Base-by-base conservation (phyloP, 2,113 vertebrate genomes). In the Budorcas taxicolor region DNA sequence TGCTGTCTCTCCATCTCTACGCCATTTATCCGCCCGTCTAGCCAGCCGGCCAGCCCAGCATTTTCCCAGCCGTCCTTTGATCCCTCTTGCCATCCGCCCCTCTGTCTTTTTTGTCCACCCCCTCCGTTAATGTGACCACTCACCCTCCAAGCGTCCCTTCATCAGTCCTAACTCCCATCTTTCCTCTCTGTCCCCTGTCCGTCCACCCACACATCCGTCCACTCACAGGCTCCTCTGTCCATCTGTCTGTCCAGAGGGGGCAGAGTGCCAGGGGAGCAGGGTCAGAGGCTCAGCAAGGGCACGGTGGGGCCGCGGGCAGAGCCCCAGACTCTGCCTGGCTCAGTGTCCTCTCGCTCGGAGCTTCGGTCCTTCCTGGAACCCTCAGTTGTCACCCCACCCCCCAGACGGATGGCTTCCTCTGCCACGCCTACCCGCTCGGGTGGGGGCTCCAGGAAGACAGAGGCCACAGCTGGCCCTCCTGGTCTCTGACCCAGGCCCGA, bases 1-100 rank as follows among this genome's bases (percentile, higher is more conserved):
- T 0, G 6, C 33, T 0, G 0, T 40, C 43, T 15, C 25, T 12
- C 25, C 16, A 7, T 29, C 52, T 9, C 4, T 9, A 1, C 2
- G 0, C 29, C 16, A 3, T 27, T 36, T 33, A n/a, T 14, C 40
- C 16, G 0, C 29, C 76, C 6, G 4, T 17, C 76, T 27, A 76
- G 23, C 40, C 76, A 5, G 78, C 31, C 5, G 10, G 80, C 80
- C 80, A 52, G 47, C 47, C 47, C 17, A 19, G 80, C 10, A 13
- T 2, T 2, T 33, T 5, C 4, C 25, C 45, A 62, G 6, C 27
- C 1, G 0, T 13, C 47, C 47, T 52, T n/a, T 11, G 11, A 7
- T 21, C 40, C 27, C 3, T 10, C 67, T 31, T 17, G 60, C 12
- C 19, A 3, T 12, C 83, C 2, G 17, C 2, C 27, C 43, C 45